Percentiles rank a stretch among this genome's conserved stretches.
Evolutionary conservation across 2,797 vertebrate species (phyloP).

Genomic region (Eleutherodactylus coqui): DNA sequence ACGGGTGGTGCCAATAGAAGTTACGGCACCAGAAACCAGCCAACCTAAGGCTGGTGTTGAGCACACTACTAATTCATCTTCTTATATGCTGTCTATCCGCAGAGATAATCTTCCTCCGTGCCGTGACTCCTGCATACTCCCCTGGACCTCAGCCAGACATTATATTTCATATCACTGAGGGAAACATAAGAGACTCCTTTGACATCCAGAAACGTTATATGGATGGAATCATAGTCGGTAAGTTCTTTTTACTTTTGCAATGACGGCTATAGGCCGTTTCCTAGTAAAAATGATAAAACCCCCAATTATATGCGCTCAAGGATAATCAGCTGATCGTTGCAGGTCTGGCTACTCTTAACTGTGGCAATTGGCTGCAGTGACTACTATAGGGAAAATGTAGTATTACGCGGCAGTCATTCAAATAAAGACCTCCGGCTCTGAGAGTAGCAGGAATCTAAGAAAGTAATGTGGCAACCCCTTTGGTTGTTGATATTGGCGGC

Average conservation of each 20-base stretch:
- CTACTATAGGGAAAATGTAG: background rate
- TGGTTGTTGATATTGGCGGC: too few relatives aligned
- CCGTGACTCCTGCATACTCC: conserved; percentile 81
- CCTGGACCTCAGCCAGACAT: conserved; percentile 84
- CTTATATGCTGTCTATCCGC: conserved; percentile 65
- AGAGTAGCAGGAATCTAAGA: background rate
- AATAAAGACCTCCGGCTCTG: background rate
- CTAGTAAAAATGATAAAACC: background rate
- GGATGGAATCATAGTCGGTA: conserved; percentile 90
- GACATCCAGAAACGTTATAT: conserved; percentile 92
- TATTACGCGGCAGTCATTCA: background rate
- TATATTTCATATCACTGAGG: conserved; percentile 92
- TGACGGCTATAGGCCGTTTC: background rate
- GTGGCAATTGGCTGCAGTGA: background rate
- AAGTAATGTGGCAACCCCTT: background rate
- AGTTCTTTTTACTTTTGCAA: conserved; percentile 70
- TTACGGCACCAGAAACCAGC: too few relatives aligned
- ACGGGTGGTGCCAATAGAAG: too few relatives aligned
- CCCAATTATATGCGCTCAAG: background rate
- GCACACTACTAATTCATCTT: too few relatives aligned
- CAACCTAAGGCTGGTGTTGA: too few relatives aligned
- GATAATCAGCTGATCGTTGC: background rate
- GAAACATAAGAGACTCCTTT: conserved; percentile 90
- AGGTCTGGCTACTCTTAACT: background rate
- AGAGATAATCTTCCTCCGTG: conserved; percentile 97